A percentile compares a stretch with the other conserved stretches of the same genome.
Evolutionary conservation across 2,888 invertebrate genomes (phyloP).

Genomic region (Chironomus tentans): DNA sequence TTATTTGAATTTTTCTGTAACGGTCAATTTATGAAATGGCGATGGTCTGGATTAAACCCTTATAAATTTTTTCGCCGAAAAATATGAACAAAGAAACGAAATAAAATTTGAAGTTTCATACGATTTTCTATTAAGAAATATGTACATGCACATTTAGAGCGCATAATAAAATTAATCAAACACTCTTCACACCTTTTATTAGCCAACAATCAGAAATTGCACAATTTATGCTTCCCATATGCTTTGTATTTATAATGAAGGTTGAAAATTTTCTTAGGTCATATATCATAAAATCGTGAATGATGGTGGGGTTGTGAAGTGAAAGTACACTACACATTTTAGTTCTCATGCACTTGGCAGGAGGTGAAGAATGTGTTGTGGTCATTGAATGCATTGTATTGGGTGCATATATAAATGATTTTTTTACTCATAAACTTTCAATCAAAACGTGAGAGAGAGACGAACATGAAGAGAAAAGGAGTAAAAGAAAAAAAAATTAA

Average conservation of each 20-base stretch:
- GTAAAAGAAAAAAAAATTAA: background rate
- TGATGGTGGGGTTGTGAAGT: background rate
- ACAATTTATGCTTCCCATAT: background rate
- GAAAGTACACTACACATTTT: background rate
- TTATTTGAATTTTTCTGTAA: too few relatives aligned
- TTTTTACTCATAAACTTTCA: background rate
- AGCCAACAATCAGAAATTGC: background rate
- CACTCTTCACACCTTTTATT: background rate
- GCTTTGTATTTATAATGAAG: background rate
- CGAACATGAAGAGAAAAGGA: background rate
- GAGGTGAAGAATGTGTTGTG: background rate
- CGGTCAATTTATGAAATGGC: too few relatives aligned
- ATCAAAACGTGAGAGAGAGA: conserved; percentile 1
- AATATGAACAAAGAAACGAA: background rate
- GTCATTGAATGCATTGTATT: background rate
- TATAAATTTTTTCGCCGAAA: background rate
- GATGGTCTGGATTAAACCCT: too few relatives aligned
- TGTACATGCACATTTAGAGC: background rate
- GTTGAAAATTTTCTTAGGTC: background rate
- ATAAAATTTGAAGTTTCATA: background rate
- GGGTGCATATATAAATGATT: too few relatives aligned
- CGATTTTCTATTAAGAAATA: background rate
- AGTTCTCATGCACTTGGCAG: background rate
- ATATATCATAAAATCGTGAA: background rate
- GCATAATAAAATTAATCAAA: background rate